phyloP scores from a whole-genome alignment of 2,113 vertebrate genomes.

The Cricetomys ansorgei region DNA sequence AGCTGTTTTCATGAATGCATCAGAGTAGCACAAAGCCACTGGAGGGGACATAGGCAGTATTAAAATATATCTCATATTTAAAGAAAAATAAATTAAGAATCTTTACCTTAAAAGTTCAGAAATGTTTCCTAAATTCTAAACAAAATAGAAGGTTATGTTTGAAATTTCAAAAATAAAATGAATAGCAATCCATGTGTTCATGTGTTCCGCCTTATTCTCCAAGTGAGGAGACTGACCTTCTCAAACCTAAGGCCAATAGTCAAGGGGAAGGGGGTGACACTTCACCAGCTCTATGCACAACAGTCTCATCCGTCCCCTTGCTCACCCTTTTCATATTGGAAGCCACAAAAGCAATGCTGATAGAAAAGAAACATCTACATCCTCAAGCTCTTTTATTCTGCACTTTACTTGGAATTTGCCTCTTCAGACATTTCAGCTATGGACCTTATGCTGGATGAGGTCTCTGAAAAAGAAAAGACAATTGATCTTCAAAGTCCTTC shows the following conservation, averaged over 20 bases:
- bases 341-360: background rate
- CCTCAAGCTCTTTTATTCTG: conserved; percentile 44
- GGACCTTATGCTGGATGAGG: background rate
- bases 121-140: conserved; percentile 9
- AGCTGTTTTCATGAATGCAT: background rate
- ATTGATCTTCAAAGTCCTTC: background rate
- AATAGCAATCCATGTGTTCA: background rate
- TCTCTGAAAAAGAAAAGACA: conserved; percentile 41
- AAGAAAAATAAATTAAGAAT: background rate
- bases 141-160: background rate
- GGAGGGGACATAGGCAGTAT: background rate
- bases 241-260: background rate
- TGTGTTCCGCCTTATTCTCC: background rate
- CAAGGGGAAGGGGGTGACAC: background rate
- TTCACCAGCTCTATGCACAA: accelerated
- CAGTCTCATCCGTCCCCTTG: background rate
- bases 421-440: conserved; percentile 58
- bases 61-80: background rate
- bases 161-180: conserved; percentile 49
- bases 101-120: background rate
- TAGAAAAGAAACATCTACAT: background rate
- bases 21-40: background rate
- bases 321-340: background rate
- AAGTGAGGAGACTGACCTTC: background rate
- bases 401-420: background rate